Conservation (phyloP, 1,140 invertebrate species). For the Drosophila nebulosa region DNA sequence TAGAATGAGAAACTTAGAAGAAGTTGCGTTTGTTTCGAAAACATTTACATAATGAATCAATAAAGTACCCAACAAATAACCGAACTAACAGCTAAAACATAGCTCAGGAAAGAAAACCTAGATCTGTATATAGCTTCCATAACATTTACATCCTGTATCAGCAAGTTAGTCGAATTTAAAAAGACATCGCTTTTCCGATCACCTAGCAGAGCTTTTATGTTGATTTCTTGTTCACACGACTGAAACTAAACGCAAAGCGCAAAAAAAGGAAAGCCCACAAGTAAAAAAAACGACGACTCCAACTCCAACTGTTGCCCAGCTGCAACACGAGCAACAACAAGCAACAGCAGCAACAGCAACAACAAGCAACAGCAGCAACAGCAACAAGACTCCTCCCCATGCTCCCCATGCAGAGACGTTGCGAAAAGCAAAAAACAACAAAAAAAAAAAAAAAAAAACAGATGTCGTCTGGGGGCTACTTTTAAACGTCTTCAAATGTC, state of each 20-base stretch:
- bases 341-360: conserved; percentile 34
- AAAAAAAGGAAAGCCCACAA: conserved; percentile 73
- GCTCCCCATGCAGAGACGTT: conserved; percentile 5
- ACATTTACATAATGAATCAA: not conserved
- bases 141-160: too few relatives aligned
- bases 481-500: conserved; percentile 10
- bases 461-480: conserved; percentile 47
- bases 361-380: conserved; percentile 29
- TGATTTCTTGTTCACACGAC: conserved; percentile 53
- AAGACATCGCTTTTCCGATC: not conserved
- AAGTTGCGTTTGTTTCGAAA: not conserved
- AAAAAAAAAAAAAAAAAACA: conserved; percentile 38
- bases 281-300: conserved; percentile 43
- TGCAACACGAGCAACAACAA: conserved; percentile 36
- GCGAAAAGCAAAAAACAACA: not conserved
- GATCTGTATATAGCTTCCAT: too few relatives aligned
- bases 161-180: not conserved
- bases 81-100: too few relatives aligned
- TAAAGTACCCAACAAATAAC: not conserved
- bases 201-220: not conserved
- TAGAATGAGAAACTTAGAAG: not conserved
- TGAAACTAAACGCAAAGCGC: conserved; percentile 48
- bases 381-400: conserved; percentile 27
- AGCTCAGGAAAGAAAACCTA: too few relatives aligned
- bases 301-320: conserved; percentile 50